A percentile compares a stretch with the other conserved stretches of the same genome.
These are phyloP conservation scores for Plutella xylostella DNA, from an alignment of 2,888 invertebrate species.

Conservation along the genomic window DNA sequence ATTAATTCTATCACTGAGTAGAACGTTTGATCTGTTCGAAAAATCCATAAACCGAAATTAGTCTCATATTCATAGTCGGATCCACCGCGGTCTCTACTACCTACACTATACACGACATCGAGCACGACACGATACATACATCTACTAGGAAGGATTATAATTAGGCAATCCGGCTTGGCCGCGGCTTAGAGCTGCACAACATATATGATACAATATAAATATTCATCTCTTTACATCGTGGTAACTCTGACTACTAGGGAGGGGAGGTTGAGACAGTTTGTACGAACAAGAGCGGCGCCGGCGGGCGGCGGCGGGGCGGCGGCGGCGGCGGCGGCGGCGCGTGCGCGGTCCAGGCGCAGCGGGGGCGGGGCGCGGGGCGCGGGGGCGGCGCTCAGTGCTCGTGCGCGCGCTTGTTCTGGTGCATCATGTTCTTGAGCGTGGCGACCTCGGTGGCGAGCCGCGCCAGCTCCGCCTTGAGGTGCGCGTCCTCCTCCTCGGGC, in stretches of 20 bases:
- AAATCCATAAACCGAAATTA: constrained; percentile 58
- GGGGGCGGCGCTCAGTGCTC: constrained; percentile 50
- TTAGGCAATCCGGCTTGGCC: constrained; percentile 57
- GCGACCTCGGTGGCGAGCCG: constrained; percentile 92
- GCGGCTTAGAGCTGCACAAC: constrained; percentile 56
- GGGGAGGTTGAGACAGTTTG: constrained; percentile 44
- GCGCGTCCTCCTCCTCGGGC: constrained; percentile 74
- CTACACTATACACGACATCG: constrained; percentile 41
- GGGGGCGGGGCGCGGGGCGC: constrained; percentile 20
- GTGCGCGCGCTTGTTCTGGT: constrained; percentile 69
- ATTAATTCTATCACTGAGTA: constrained; percentile 65
- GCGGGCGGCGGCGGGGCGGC: constrained; percentile 13
- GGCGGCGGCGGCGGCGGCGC: constrained; percentile 27
- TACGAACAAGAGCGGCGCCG: background rate
- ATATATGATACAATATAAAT: constrained; percentile 49
- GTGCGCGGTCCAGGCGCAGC: constrained; percentile 35
- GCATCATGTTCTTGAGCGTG: constrained; percentile 86
- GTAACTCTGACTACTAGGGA: constrained; percentile 57
- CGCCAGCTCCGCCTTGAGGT: constrained; percentile 87
- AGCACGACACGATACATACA: constrained; percentile 27
- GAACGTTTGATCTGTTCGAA: constrained; percentile 67
- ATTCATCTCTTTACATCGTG: constrained; percentile 57
- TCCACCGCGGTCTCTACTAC: constrained; percentile 25
- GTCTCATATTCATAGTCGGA: constrained; percentile 41
- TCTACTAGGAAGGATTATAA: constrained; percentile 59